A percentile compares a stretch with the other conserved stretches of the same genome.
Evolutionary conservation across 2,797 vertebrate genomes (phyloP).

Genomic region (Fratercula arctica): DNA sequence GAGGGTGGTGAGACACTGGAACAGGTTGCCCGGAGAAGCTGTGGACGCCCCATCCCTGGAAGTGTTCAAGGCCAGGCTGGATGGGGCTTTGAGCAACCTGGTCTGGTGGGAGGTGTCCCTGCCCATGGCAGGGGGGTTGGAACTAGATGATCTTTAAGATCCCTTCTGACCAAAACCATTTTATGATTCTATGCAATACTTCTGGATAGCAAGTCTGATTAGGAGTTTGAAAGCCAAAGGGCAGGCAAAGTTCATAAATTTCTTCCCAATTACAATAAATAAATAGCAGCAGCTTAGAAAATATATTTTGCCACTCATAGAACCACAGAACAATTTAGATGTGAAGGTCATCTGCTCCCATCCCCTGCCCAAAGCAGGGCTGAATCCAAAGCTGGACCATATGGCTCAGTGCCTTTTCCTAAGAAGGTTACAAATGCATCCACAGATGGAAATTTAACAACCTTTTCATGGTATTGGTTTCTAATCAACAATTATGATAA

Average conservation of each 20-base stretch:
- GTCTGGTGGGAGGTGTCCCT: background rate
- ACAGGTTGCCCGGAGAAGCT: background rate
- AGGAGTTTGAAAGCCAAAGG: background rate
- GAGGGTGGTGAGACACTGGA: background rate
- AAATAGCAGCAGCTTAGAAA: background rate
- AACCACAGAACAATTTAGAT: background rate
- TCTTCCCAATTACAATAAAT: background rate
- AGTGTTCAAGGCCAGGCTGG: background rate
- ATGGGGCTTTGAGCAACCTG: background rate
- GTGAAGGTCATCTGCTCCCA: background rate
- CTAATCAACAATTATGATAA: background rate
- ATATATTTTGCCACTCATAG: background rate
- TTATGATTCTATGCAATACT: background rate
- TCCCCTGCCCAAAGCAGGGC: background rate
- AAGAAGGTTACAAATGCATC: background rate
- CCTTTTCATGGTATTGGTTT: background rate
- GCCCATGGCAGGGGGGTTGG: background rate
- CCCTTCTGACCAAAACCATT: background rate
- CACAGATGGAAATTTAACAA: background rate
- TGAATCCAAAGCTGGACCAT: background rate
- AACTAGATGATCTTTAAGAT: background rate
- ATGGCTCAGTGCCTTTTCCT: background rate
- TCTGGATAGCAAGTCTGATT: background rate
- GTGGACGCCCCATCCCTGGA: background rate
- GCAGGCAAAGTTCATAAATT: background rate